Evolutionary conservation across 1,140 invertebrate species (phyloP).

Genomic region (Megalopta genalis): DNA sequence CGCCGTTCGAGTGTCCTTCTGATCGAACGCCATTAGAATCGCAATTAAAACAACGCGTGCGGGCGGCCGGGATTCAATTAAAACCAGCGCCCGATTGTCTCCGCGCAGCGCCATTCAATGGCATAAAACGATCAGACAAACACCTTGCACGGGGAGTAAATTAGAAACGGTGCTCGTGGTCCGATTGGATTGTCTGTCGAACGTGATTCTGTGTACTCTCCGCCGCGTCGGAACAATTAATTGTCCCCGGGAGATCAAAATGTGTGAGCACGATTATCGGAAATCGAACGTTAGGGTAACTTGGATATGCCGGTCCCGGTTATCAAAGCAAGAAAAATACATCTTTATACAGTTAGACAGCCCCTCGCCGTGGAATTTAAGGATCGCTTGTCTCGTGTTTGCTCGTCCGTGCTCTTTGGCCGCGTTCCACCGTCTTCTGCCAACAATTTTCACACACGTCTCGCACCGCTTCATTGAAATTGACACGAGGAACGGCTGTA

Average conservation of each 20-base stretch:
- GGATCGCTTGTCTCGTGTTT: too few species aligned
- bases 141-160: slow-evolving; percentile 7
- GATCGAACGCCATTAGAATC: slow-evolving; percentile 5
- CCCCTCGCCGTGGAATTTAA: too few species aligned
- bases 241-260: not conserved
- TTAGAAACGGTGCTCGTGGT: slow-evolving; percentile 8
- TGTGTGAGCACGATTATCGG: not conserved
- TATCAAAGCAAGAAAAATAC: too few species aligned
- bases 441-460: too few species aligned
- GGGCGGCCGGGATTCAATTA: slow-evolving; percentile 1
- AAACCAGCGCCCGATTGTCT: slow-evolving; percentile 17
- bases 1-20: not conserved
- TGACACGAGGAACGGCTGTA: too few species aligned
- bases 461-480: too few species aligned
- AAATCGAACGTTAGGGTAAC: not conserved
- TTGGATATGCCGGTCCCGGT: too few species aligned
- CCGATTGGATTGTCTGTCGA: not conserved
- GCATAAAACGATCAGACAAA: slow-evolving; percentile 10
- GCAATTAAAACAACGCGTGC: slow-evolving; percentile 11
- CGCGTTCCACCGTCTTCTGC: too few species aligned
- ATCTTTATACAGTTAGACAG: too few species aligned
- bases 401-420: too few species aligned
- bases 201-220: not conserved
- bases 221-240: not conserved
- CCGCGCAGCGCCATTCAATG: not conserved